Conservation (phyloP, 2,888 invertebrate species). For the Callimorpha dominula region DNA sequence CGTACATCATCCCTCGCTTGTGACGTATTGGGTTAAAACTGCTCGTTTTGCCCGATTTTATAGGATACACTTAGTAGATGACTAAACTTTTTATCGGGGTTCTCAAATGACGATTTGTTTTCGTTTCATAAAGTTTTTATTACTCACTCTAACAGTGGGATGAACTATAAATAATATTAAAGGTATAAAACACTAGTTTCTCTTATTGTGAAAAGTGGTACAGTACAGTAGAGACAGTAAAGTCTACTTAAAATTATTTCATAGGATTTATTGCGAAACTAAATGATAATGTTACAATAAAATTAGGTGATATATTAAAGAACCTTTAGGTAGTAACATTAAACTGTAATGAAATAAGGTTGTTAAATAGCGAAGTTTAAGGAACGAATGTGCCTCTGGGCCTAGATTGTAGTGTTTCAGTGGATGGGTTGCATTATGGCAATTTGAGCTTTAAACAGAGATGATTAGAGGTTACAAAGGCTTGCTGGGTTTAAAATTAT, state of each 20-base stretch:
- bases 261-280: constrained; percentile 38
- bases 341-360: constrained; percentile 69
- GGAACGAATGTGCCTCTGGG: constrained; percentile 58
- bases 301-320: constrained; percentile 52
- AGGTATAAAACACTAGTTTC: constrained; percentile 13
- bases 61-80: constrained; percentile 31
- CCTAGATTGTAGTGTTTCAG: constrained; percentile 53
- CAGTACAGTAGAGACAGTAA: constrained; percentile 23
- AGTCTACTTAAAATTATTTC: constrained; percentile 32
- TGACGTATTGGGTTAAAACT: constrained; percentile 55
- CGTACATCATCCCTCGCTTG: constrained; percentile 51
- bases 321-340: constrained; percentile 58
- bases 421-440: constrained; percentile 27
- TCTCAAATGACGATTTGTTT: constrained; percentile 20
- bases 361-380: constrained; percentile 66
- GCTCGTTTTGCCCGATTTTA: constrained; percentile 41
- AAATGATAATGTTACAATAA: constrained; percentile 41
- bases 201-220: constrained; percentile 24
- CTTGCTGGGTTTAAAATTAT: constrained; percentile 55
- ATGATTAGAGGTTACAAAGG: constrained; percentile 45
- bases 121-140: constrained; percentile 15
- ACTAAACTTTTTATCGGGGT: constrained; percentile 27
- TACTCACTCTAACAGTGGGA: not conserved
- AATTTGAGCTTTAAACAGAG: constrained; percentile 57
- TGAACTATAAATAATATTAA: constrained; percentile 9